These are phyloP conservation scores for Sylvicapra grimmia DNA, from an alignment of 2,113 vertebrate species.

Conservation along the genomic window DNA sequence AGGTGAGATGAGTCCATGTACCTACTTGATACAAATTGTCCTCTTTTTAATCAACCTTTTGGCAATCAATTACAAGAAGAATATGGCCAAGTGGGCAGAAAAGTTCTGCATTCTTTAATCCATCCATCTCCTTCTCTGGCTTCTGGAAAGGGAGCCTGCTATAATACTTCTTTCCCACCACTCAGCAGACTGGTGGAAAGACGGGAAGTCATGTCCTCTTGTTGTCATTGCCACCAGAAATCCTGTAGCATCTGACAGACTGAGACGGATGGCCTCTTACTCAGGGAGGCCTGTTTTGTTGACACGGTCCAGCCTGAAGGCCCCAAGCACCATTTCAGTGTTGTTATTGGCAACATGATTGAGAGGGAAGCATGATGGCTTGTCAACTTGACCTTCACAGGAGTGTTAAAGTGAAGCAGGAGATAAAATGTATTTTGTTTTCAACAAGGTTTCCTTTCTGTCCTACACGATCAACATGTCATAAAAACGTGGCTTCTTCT, in stretches of 20 bases:
- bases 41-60: not conserved
- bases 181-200: not conserved
- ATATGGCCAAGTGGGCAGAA: not conserved
- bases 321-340: not conserved
- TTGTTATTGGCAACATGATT: slow-evolving; percentile 59
- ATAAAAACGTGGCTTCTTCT: slow-evolving; percentile 4
- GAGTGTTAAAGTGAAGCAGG: slow-evolving; percentile 44
- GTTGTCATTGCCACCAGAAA: slow-evolving; percentile 16
- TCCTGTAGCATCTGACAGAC: slow-evolving; percentile 12
- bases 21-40: not conserved
- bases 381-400: slow-evolving; percentile 59
- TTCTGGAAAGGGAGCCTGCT: not conserved
- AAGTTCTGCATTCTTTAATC: not conserved
- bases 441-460: slow-evolving; percentile 33
- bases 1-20: not conserved
- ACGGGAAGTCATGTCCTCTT: not conserved
- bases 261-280: slow-evolving; percentile 3
- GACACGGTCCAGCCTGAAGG: slow-evolving; percentile 24
- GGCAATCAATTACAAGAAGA: not conserved
- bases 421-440: slow-evolving; percentile 59
- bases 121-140: not conserved
- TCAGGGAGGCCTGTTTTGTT: not conserved
- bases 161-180: not conserved
- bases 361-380: slow-evolving; percentile 21
- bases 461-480: not conserved